Evolutionary conservation across 1,140 invertebrate genomes (phyloP).

Genomic region (Harlomillsia oculata): DNA sequence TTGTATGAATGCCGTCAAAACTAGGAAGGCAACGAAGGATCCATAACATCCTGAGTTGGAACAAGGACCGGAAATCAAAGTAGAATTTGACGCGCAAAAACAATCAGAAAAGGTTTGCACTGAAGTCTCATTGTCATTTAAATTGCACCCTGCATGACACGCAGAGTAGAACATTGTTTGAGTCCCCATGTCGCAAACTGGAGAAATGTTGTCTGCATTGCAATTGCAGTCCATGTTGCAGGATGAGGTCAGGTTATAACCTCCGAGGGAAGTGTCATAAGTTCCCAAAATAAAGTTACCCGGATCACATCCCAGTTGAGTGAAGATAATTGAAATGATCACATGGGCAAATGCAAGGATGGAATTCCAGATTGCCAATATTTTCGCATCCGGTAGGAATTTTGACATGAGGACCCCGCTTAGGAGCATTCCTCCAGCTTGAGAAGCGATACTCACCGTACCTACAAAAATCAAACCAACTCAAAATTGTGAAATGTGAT

Average conservation of each 20-base stretch:
- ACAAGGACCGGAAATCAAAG: conserved; percentile 35
- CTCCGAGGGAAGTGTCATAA: not conserved
- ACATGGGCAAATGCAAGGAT: conserved; percentile 55
- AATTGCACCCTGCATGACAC: conserved; percentile 37
- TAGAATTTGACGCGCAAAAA: conserved; percentile 5
- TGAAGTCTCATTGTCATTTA: conserved; percentile 1
- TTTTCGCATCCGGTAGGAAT: conserved; percentile 56
- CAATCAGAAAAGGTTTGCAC: conserved; percentile 23
- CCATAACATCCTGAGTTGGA: conserved; percentile 23
- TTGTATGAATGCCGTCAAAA: conserved; percentile 36
- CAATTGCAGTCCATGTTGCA: conserved; percentile 38
- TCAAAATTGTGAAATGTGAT: not conserved
- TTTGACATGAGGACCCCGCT: conserved; percentile 58
- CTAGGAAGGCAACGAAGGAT: conserved; percentile 37
- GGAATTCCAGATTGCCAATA: conserved; percentile 62
- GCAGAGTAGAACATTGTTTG: conserved; percentile 35
- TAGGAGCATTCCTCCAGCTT: conserved; percentile 56
- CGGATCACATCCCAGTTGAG: conserved; percentile 55
- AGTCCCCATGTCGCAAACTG: conserved; percentile 34
- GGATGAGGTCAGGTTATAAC: conserved; percentile 12
- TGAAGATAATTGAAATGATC: conserved; percentile 54
- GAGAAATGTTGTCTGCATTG: conserved; percentile 26
- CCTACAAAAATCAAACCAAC: conserved; percentile 2
- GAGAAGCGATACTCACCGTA: conserved; percentile 58
- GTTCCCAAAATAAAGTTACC: conserved; percentile 18